These are phyloP conservation scores for Pteronotus mesoamericanus DNA, from an alignment of 2,797 vertebrate genomes.

Conservation along the genomic window DNA sequence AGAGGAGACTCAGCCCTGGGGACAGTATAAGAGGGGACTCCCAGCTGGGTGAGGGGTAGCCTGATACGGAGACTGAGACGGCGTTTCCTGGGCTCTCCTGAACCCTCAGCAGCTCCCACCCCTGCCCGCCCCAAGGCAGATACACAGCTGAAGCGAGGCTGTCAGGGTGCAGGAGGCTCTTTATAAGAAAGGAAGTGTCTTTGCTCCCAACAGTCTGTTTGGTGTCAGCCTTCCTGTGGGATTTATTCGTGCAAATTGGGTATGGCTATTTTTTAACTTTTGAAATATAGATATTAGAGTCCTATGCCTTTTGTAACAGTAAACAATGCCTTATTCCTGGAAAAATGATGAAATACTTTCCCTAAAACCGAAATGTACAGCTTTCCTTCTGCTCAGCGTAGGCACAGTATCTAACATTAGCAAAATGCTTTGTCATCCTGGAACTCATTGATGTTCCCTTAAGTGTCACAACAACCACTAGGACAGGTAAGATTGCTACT, in stretches of 20 bases:
- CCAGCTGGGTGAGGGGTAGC: not conserved
- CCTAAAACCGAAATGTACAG: not conserved
- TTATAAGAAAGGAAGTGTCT: not conserved
- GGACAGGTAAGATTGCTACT: not conserved
- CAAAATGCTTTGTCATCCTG: not conserved
- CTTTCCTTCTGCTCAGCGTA: not conserved
- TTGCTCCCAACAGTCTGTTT: not conserved
- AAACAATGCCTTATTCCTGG: not conserved
- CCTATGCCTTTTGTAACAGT: not conserved
- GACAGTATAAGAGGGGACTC: not conserved
- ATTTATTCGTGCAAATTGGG: not conserved
- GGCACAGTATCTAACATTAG: not conserved
- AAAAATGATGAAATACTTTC: not conserved
- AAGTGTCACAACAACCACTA: not conserved
- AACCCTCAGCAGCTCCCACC: not conserved
- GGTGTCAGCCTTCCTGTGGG: not conserved
- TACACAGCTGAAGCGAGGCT: not conserved
- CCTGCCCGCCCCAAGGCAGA: not conserved
- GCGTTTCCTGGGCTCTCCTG: not conserved
- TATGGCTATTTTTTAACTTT: not conserved
- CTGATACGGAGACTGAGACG: not conserved
- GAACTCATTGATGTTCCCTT: not conserved
- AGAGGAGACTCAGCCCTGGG: not conserved
- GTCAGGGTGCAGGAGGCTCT: not conserved
- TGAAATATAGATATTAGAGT: not conserved